These are phyloP conservation scores for Lophura nycthemera DNA, from an alignment of 2,113 vertebrate genomes.

Conservation along the genomic window DNA sequence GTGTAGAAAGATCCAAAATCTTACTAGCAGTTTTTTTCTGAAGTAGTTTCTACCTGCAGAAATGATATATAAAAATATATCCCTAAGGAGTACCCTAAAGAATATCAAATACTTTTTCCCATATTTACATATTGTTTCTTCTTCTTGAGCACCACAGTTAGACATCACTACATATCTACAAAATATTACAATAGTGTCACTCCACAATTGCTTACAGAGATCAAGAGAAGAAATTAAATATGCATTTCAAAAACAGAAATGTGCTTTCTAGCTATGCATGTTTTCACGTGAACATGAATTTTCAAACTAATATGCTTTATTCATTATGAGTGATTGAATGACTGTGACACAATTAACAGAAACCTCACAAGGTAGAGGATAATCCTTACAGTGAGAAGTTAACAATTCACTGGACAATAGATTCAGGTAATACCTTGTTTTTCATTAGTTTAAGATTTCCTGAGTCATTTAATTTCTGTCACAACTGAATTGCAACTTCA, in stretches of 20 bases:
- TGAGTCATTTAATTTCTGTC: slow-evolving; percentile 60
- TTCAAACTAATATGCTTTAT: not conserved
- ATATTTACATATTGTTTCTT: not conserved
- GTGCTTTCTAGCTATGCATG: not conserved
- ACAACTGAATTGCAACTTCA: slow-evolving; percentile 43
- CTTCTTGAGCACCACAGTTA: not conserved
- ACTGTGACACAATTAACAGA: slow-evolving; percentile 34
- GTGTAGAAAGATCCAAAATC: not conserved
- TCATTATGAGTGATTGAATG: slow-evolving; percentile 6
- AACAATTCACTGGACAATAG: slow-evolving; percentile 22
- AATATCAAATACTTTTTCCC: not conserved
- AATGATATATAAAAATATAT: not conserved
- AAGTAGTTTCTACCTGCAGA: not conserved
- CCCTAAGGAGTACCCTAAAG: not conserved
- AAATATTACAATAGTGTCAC: not conserved
- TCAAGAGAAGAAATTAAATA: not conserved
- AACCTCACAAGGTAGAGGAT: slow-evolving; percentile 35
- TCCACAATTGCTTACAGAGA: not conserved
- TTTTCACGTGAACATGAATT: slow-evolving; percentile 24
- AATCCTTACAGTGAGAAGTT: slow-evolving; percentile 44
- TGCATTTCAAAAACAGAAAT: not conserved
- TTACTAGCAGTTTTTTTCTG: not conserved
- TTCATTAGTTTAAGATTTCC: slow-evolving; percentile 61
- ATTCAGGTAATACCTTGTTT: slow-evolving; percentile 43
- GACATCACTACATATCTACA: not conserved